Evolutionary conservation across 2,888 invertebrate genomes (phyloP).

Genomic region (Isoperla grammatica): DNA sequence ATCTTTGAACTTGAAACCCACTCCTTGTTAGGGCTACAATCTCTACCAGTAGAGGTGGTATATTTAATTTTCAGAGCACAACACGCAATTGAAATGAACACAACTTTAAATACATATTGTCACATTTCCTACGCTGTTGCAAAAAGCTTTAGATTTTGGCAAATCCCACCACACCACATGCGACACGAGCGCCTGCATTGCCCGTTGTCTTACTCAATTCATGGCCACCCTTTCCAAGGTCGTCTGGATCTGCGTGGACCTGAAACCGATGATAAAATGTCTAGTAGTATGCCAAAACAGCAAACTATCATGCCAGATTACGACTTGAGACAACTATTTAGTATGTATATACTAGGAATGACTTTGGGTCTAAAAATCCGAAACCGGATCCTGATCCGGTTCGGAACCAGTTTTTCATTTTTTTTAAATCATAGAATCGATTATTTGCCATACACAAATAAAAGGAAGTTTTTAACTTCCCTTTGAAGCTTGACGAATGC

Average conservation of each 20-base stretch:
- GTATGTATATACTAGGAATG: too few relatives aligned
- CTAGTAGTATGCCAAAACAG: not conserved
- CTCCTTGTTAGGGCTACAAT: too few relatives aligned
- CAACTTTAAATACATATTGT: not conserved
- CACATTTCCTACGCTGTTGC: not conserved
- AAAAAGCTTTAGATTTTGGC: constrained; percentile 45
- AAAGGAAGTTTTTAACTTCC: too few relatives aligned
- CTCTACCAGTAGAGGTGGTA: too few relatives aligned
- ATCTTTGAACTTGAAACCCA: too few relatives aligned
- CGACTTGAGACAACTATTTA: not conserved
- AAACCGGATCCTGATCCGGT: too few relatives aligned
- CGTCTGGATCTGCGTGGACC: constrained; percentile 89
- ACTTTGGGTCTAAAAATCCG: too few relatives aligned
- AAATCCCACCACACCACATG: constrained; percentile 84
- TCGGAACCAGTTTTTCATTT: too few relatives aligned
- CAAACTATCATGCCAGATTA: not conserved
- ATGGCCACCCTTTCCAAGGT: constrained; percentile 87
- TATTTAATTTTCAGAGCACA: too few relatives aligned
- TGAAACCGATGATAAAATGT: constrained; percentile 30
- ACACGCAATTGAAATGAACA: not conserved
- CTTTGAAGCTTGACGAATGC: too few relatives aligned
- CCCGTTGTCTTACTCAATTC: constrained; percentile 91
- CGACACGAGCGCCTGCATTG: constrained; percentile 86
- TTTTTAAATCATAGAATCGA: too few relatives aligned
- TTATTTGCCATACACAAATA: too few relatives aligned